Base-by-base conservation (phyloP, 2,797 vertebrate genomes). In the Cercopithecus mitis region DNA sequence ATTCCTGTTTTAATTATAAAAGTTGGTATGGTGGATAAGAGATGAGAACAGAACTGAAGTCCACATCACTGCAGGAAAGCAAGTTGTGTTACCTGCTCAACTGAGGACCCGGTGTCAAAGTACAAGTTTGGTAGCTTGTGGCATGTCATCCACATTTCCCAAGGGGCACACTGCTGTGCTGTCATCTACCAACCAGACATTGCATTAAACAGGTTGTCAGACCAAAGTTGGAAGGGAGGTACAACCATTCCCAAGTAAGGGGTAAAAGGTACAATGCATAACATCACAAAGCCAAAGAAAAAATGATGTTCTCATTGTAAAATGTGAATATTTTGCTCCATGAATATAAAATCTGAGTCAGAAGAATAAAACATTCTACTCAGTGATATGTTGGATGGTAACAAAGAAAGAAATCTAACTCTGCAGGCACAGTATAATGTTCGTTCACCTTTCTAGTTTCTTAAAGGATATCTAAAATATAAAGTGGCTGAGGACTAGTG, bases 1-100 rank as follows among this genome's bases (percentile, higher is more conserved):
- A 94, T 96, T 97, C 96, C 93, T 97, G 70, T 97, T 98, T 97
- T 98, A 98, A 98, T 98, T 98, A 98, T 55, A 52, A 87, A 67
- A 89, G 52, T 5, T 19, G 27, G 64, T 24, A 19, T 43, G 19
- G 64, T 3, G 4, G 80, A 41, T 43, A 87, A 87, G 0, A 90
- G 57, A 87, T 4, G 43, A 82, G n/a, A 91, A 25, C 25, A 8
- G 43, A 87, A 14, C 25, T 94, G 85, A 92, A 55, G 87, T 80
- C 67, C 89, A 20, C 8, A 14, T 57, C 96, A 52, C 47, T 45
- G 17, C 27, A 55, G 80, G 90, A 64, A 72, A 81, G 91, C 64
- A 72, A 81, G 33, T n/a, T 8, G 6, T 25, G 25, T 41, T 41
- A 43, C 61, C 75, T 58, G 36, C 2, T 24, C 77, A 47, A 36